Evolutionary conservation across 2,113 vertebrate species (phyloP), one percentile per base, ranked within the genome.

Genomic region (Nestor notabilis): DNA sequence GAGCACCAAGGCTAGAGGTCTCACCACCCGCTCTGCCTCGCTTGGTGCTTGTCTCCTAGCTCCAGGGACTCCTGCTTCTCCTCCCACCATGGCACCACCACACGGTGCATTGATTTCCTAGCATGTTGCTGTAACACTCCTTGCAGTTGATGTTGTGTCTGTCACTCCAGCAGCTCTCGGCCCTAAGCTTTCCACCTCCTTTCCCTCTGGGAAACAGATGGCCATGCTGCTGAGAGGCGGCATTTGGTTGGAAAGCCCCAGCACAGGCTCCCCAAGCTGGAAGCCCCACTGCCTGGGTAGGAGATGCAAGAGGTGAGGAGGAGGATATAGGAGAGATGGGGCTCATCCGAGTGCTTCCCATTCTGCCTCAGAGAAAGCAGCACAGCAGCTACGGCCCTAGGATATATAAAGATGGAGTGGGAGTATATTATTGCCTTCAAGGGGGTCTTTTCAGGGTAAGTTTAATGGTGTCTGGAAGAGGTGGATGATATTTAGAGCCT

Each of bases 71-170:
- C 64, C 87, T 53, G 74, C 50, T 28, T 31, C 55, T 90, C 58
- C 93, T 78, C 60, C 58, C 0, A 1, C 6, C 3, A 4, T 49
- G 75, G 74, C 74, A 39, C 63, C 7, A 1, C 44, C 21, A 1
- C 8, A 10, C n/a, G 1, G 33, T 2, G 66, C 79, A 47, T 13
- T 52, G 15, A 76, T 92, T 91, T 85, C 95, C 74, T 52, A 37
- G 80, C 61, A 1, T 52, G 78, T 69, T 65, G 88, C 37, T 58
- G 44, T 69, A 87, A 69, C 72, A 27, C 83, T 86, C 50, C 1
- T 92, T 21, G 5, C 90, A 94, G 88, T 43, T 92, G 91, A 89
- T 87, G 83, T 84, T 90, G 95, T 92, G 90, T 83, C 89, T 90
- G 83, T 86, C 91, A 46, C 89, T 87, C 46, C 43, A 6, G 89